Evolutionary conservation across 2,888 invertebrate genomes (phyloP).

Genomic region (Phorcus lineatus): DNA sequence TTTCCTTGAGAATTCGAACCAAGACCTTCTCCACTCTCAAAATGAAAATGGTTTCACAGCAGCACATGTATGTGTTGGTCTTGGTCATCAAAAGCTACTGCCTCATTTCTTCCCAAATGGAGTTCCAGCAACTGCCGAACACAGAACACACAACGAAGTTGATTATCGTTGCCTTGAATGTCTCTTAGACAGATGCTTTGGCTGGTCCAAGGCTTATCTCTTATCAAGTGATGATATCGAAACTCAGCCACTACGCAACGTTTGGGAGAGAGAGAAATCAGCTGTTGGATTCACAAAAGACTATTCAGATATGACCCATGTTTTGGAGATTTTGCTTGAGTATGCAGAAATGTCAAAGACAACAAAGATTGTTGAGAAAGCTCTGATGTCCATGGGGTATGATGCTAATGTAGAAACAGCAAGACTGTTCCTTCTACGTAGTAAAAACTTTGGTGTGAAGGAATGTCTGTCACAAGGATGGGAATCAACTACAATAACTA

Average conservation of each 20-base stretch:
- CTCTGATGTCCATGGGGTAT: neutral
- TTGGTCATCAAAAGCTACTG: slow-evolving; percentile 5
- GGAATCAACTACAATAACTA: neutral
- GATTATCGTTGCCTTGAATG: slow-evolving; percentile 5
- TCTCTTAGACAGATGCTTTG: slow-evolving; percentile 15
- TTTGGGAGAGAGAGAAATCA: neutral
- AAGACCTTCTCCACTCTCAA: neutral
- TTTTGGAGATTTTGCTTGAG: neutral
- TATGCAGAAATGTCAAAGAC: neutral
- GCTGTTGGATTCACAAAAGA: neutral
- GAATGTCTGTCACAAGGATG: neutral
- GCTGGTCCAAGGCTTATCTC: neutral
- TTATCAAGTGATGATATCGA: too few species aligned
- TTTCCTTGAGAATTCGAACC: neutral
- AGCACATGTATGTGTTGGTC: neutral
- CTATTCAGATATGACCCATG: neutral
- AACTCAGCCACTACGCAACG: neutral
- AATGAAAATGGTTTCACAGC: neutral
- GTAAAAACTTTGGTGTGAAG: neutral
- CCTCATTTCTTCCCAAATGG: neutral
- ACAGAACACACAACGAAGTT: neutral
- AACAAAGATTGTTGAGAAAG: neutral
- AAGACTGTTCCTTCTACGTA: neutral
- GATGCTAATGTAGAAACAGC: neutral
- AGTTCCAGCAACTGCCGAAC: neutral